Percentiles rank a stretch among this genome's conserved stretches.
phyloP scores from a whole-genome alignment of 2,888 invertebrate species.

The Noctua pronuba region DNA sequence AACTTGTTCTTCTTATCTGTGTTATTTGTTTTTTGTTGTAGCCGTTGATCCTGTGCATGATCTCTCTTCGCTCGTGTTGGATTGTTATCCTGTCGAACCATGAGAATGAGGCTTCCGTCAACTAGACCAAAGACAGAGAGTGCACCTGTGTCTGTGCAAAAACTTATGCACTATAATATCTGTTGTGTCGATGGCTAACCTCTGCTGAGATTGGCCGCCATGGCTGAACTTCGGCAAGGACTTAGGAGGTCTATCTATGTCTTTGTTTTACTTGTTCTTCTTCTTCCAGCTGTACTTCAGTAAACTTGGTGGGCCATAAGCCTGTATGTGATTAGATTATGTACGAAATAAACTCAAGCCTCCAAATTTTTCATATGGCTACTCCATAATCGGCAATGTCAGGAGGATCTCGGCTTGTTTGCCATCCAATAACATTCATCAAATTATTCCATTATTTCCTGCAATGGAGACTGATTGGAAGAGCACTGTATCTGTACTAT shows the following conservation, averaged over 20 bases:
- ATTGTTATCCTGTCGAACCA: not conserved
- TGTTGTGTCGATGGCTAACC: not conserved
- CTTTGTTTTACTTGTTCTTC: not conserved
- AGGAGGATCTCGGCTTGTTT: not conserved
- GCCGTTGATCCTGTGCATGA: not conserved
- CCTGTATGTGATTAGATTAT: too few relatives aligned
- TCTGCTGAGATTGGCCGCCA: not conserved
- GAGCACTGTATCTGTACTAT: not conserved
- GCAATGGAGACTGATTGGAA: conserved; percentile 23
- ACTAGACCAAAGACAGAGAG: not conserved
- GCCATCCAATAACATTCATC: not conserved
- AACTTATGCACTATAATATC: not conserved
- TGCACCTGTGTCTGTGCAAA: not conserved
- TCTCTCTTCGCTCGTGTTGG: not conserved
- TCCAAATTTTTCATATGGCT: not conserved
- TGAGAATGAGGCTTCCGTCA: not conserved
- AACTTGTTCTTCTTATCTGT: not conserved
- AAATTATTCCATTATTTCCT: conserved; percentile 10
- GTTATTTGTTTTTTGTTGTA: not conserved
- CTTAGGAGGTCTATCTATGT: not conserved
- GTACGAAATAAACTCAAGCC: not conserved
- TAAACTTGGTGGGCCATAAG: not conserved
- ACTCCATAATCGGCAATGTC: not conserved
- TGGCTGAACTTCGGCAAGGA: not conserved
- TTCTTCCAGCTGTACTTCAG: not conserved